Percentiles rank a stretch among this genome's conserved stretches.
Conservation (phyloP, 2,113 vertebrate species). For the Pomatostomus ruficeps region DNA sequence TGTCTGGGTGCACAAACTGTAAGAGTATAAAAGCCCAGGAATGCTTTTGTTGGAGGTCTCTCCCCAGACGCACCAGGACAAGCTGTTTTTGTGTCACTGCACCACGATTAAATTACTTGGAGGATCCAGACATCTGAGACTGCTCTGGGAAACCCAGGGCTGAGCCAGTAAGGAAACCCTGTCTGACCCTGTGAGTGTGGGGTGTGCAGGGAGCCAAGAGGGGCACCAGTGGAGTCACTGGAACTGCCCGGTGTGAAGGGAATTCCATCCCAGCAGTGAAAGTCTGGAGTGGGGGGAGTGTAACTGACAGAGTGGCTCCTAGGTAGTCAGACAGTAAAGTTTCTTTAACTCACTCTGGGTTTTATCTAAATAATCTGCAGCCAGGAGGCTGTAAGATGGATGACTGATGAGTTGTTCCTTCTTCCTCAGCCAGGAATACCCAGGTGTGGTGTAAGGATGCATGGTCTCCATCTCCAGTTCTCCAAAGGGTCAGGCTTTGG, state of each 20-base stretch:
- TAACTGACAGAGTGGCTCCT: not conserved
- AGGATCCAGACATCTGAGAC: not conserved
- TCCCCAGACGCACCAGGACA: not conserved
- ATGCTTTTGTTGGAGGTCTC: not conserved
- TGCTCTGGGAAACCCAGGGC: not conserved
- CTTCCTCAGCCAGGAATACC: not conserved
- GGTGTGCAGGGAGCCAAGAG: not conserved
- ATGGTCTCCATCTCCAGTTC: accelerated
- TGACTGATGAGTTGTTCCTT: not conserved
- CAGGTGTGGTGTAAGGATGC: not conserved
- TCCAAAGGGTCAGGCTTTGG: not conserved
- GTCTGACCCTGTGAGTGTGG: not conserved
- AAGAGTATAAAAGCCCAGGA: not conserved
- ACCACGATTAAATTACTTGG: not conserved
- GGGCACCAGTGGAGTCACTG: not conserved
- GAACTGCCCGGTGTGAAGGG: not conserved
- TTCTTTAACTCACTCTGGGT: not conserved
- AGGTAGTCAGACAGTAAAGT: not conserved
- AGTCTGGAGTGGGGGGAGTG: not conserved
- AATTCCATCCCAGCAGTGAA: not conserved
- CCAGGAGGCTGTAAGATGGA: not conserved
- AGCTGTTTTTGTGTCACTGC: not conserved
- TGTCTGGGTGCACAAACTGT: not conserved
- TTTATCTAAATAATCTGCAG: not conserved
- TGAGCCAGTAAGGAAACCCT: not conserved